A percentile compares a stretch with the other conserved stretches of the same genome.
Conservation (phyloP, 2,113 vertebrate genomes). For the Arizona elegans region DNA sequence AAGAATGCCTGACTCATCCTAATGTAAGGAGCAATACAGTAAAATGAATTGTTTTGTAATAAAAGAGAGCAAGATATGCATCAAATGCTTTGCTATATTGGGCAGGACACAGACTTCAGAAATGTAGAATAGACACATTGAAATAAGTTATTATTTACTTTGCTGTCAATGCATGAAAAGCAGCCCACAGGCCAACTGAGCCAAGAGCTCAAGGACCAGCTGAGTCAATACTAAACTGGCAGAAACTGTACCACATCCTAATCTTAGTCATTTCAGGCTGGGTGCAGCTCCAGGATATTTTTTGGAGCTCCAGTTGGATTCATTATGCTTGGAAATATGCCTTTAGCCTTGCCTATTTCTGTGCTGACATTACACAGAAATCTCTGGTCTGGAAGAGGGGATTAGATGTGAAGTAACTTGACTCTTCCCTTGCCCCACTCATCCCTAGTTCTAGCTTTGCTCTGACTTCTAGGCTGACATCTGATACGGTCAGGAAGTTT, state of each 20-base stretch:
- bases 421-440: not conserved
- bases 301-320: not conserved
- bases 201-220: not conserved
- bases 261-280: not conserved
- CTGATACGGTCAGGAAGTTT: not conserved
- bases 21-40: not conserved
- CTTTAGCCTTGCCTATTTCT: not conserved
- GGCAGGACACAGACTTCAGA: not conserved
- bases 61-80: not conserved
- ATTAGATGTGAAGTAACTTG: not conserved
- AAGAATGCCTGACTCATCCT: not conserved
- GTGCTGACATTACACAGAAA: not conserved
- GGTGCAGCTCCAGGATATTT: not conserved
- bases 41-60: not conserved
- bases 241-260: not conserved
- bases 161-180: not conserved
- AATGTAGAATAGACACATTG: not conserved
- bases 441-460: not conserved
- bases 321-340: not conserved
- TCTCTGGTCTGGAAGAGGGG: not conserved
- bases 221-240: not conserved
- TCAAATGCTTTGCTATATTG: not conserved
- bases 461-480: not conserved
- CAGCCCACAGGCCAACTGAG: not conserved
- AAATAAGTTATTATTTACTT: not conserved